These are phyloP conservation scores for Cerastis rubricosa DNA, from an alignment of 2,888 invertebrate genomes.

Conservation along the genomic window DNA sequence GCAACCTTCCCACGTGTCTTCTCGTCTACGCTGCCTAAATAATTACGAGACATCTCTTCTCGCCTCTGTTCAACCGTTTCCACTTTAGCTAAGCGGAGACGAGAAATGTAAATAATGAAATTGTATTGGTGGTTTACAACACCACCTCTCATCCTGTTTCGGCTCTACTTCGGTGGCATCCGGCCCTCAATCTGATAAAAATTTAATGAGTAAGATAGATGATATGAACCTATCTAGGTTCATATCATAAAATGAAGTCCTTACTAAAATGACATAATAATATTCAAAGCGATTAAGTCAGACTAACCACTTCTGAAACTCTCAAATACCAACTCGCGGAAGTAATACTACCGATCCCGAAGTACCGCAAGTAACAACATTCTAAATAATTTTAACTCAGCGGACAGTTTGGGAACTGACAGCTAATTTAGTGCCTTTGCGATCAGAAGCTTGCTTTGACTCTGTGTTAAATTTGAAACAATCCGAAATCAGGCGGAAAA, in stretches of 20 bases:
- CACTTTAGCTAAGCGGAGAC: too few species aligned
- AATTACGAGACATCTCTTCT: too few species aligned
- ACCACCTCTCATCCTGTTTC: too few species aligned
- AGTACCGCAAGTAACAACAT: conserved; percentile 53
- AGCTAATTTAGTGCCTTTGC: conserved; percentile 82
- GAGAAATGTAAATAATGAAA: too few species aligned
- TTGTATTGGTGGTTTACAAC: too few species aligned
- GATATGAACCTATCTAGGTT: too few species aligned
- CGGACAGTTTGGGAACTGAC: conserved; percentile 72
- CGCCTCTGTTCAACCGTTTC: too few species aligned
- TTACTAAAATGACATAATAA: conserved; percentile 1
- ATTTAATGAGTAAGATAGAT: background rate
- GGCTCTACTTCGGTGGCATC: too few species aligned
- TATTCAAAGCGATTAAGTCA: conserved; percentile 25
- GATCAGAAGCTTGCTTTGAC: conserved; percentile 81
- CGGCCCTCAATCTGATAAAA: background rate
- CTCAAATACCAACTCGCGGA: conserved; percentile 31
- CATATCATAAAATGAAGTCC: background rate
- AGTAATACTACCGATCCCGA: conserved; percentile 45
- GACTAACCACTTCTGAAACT: conserved; percentile 40
- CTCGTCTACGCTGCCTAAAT: too few species aligned
- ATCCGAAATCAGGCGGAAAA: conserved; percentile 86
- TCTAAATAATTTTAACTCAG: conserved; percentile 65
- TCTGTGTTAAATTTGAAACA: conserved; percentile 84
- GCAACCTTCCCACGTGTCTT: too few species aligned